Percentiles rank a stretch among this genome's conserved stretches.
Evolutionary conservation across 1,140 invertebrate genomes (phyloP).

Genomic region (Phocides pigmalion): DNA sequence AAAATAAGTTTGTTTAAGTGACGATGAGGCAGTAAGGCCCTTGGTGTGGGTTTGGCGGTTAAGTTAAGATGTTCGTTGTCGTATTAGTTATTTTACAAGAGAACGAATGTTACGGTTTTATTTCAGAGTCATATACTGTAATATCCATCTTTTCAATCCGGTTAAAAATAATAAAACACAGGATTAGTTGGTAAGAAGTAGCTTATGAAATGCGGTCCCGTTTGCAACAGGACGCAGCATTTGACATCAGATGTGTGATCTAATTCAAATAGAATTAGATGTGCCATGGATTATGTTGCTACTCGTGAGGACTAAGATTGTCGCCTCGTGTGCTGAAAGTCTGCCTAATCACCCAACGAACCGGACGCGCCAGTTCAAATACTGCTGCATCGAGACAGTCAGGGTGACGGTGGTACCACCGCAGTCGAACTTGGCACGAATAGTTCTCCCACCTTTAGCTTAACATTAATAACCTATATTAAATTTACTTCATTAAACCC

Average conservation of each 20-base stretch:
- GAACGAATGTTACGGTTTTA: slow-evolving; percentile 5
- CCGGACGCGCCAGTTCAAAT: not conserved
- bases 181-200: not conserved
- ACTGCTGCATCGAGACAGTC: not conserved
- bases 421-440: slow-evolving; percentile 14
- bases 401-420: slow-evolving; percentile 10
- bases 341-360: slow-evolving; percentile 8
- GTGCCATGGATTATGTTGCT: not conserved
- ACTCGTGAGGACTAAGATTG: slow-evolving; percentile 1
- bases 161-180: slow-evolving; percentile 9
- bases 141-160: not conserved
- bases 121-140: slow-evolving; percentile 27
- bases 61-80: not conserved
- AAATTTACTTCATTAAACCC: too few species aligned
- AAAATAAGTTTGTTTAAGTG: too few species aligned
- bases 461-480: too few species aligned
- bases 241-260: too few species aligned
- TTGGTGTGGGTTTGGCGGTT: too few species aligned
- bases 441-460: slow-evolving; percentile 9
- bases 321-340: slow-evolving; percentile 8
- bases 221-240: too few species aligned
- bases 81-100: not conserved
- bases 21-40: too few species aligned
- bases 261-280: too few species aligned
- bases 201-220: too few species aligned